These are phyloP conservation scores for Actenoides lindsayi DNA, from an alignment of 2,113 vertebrate species.

Conservation along the genomic window DNA sequence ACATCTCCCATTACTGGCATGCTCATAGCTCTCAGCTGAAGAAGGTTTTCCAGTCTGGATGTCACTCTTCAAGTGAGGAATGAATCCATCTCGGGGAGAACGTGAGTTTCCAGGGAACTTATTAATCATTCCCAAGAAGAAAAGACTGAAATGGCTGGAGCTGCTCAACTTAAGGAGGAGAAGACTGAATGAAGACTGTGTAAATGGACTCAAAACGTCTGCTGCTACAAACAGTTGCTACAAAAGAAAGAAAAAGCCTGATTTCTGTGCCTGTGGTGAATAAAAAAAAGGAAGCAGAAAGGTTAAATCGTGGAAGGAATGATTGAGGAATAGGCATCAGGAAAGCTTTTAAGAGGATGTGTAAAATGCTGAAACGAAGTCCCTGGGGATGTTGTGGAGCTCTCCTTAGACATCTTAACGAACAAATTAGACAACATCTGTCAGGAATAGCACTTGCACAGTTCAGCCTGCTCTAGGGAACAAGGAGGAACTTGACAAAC, in stretches of 20 bases:
- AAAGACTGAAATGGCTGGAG: neutral
- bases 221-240: neutral
- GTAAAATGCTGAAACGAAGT: neutral
- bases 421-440: neutral
- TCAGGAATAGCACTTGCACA: neutral
- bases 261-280: neutral
- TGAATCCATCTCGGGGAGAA: neutral
- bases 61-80: neutral
- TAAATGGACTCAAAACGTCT: neutral
- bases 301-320: neutral
- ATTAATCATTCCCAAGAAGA: neutral
- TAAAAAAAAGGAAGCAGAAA: neutral
- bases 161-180: neutral
- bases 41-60: neutral
- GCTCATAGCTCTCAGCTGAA: neutral
- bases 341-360: neutral
- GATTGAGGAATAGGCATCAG: neutral
- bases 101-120: neutral
- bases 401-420: neutral
- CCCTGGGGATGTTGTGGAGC: neutral
- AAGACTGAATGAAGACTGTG: neutral
- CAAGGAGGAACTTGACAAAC: neutral
- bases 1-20: neutral
- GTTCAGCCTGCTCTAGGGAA: neutral
- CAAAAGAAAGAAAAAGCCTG: neutral